These are phyloP conservation scores for Pantala flavescens DNA, from an alignment of 1,140 invertebrate genomes.

Conservation along the genomic window DNA sequence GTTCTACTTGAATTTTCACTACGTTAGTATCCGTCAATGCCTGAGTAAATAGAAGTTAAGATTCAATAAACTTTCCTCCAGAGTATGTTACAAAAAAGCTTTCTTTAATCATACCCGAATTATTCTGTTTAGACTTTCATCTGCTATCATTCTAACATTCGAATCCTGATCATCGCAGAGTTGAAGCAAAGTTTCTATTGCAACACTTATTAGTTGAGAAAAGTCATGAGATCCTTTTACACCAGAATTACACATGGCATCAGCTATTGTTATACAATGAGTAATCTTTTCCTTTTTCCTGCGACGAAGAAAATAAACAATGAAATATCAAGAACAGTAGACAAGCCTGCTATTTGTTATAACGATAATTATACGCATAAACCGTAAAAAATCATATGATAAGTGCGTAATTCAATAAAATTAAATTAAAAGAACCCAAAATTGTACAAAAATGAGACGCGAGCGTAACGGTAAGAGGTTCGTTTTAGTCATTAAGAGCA, in stretches of 20 bases:
- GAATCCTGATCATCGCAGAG: constrained; percentile 66
- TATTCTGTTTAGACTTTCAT: constrained; percentile 69
- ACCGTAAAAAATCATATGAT: constrained; percentile 18
- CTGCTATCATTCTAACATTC: constrained; percentile 65
- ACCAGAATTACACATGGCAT: constrained; percentile 50
- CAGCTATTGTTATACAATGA: constrained; percentile 54
- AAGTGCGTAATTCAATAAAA: no score
- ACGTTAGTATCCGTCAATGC: constrained; percentile 51
- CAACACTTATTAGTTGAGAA: constrained; percentile 52
- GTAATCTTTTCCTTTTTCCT: constrained; percentile 61
- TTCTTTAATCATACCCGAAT: constrained; percentile 46
- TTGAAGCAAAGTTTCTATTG: constrained; percentile 57
- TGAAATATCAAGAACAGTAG: neutral
- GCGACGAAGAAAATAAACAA: constrained; percentile 26
- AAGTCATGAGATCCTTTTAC: constrained; percentile 46
- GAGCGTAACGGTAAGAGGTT: neutral
- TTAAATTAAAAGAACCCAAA: no score
- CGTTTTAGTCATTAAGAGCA: no score
- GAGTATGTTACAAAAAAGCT: neutral
- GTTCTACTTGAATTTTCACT: constrained; percentile 59
- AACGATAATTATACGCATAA: neutral
- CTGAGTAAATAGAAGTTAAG: constrained; percentile 30
- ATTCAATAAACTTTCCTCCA: constrained; percentile 13
- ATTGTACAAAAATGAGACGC: constrained; percentile 20
- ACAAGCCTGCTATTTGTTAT: neutral